Percentiles rank a stretch among this genome's conserved stretches.
phyloP scores from a whole-genome alignment of 1,140 invertebrate species.

The Triops longicaudatus region DNA sequence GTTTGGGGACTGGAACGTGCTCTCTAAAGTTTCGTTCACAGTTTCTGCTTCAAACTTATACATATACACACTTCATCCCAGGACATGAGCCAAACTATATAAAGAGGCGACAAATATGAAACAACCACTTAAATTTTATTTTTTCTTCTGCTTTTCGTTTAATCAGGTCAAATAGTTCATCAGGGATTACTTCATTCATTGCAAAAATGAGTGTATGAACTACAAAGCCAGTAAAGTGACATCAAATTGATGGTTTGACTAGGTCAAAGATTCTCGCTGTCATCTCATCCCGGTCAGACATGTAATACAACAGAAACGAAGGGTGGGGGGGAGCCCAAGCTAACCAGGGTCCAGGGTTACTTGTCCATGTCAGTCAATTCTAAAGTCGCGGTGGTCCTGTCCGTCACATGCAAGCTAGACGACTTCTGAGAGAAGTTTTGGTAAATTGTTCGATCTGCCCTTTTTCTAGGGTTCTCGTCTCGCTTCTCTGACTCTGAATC shows the following conservation, averaged over 20 bases:
- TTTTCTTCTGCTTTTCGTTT: too few species aligned
- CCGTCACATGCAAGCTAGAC: constrained; percentile 2
- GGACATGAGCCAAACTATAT: too few species aligned
- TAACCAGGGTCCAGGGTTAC: neutral
- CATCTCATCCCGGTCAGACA: too few species aligned
- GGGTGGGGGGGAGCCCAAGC: neutral
- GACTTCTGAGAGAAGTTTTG: neutral
- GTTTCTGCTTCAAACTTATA: neutral
- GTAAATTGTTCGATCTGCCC: neutral
- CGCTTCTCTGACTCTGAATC: constrained; percentile 8
- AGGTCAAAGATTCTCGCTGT: too few species aligned
- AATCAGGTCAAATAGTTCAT: too few species aligned
- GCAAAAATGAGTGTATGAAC: neutral
- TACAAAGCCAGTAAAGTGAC: neutral
- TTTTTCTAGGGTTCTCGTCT: neutral
- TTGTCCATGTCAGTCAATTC: neutral
- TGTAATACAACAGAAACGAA: neutral
- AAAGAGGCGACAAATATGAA: too few species aligned
- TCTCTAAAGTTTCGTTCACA: neutral
- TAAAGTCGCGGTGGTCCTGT: neutral
- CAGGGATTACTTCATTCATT: too few species aligned
- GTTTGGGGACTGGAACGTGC: neutral
- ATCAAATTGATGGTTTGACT: neutral
- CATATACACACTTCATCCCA: neutral
- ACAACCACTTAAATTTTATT: too few species aligned